Evolutionary conservation across 92 coral and sea anemone genomes (phyloP), one percentile per base, ranked within the genome.

Genomic region (Umimayanthus chanpuru): DNA sequence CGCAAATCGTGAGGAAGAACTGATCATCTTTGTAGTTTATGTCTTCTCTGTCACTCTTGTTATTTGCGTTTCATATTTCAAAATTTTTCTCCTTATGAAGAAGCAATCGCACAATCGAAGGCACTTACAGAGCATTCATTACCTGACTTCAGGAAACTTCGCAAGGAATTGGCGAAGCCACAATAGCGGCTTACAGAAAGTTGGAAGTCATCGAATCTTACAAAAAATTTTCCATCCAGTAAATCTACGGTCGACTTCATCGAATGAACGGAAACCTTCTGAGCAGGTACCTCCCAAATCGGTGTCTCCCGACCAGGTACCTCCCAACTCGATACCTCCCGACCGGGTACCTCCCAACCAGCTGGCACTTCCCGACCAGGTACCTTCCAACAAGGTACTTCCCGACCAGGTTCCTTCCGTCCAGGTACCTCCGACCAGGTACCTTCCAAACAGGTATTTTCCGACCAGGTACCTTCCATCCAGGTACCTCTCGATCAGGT

Each of bases 11-110:
- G 87, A 82, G 6, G 94, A 91, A 0, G 93, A 88, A 74, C 80
- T 90, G 10, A 83, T 92, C 28, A 92, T 91, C 81, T 94, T 94
- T 67, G 90, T 91, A 16, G 93, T 77, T 36, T 94, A 90, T 86
- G 94, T 94, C 20, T 91, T 94, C 7, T 70, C 88, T 12, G 93
- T 92, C 14, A 92, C 94, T 7, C 58, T 93, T 25, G 86, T 89
- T 55, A 88, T 92, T 64, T 73, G 90, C 58, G 76, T 90, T 8
- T 89, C 94, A 3, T 94, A 94, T 80, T 87, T 81, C 77, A 83
- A 88, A 5, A 92, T 94, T 67, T 89, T 92, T 43, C 85, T 80
- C 68, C 89, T 93, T 49, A 88, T 91, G 67, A 86, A 73, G 78
- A 79, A 79, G 41, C 79, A 85, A 15, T 67, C 82, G 39, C 86